These are phyloP conservation scores for Macropus fuliginosus DNA, from an alignment of 2,797 vertebrate genomes.

Conservation along the genomic window DNA sequence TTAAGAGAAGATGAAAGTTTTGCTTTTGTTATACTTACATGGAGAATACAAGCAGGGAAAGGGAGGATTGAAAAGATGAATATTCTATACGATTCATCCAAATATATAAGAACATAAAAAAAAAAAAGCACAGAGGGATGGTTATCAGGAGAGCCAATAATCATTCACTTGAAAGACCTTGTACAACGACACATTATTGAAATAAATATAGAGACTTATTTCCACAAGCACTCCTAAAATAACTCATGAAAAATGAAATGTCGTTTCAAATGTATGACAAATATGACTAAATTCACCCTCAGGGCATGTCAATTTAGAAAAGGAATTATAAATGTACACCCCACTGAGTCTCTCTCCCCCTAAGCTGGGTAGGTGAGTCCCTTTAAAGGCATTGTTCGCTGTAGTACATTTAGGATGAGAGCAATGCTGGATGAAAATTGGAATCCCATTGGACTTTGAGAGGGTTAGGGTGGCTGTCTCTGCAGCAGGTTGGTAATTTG, in stretches of 20 bases:
- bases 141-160: constrained; percentile 15
- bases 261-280: constrained; percentile 70
- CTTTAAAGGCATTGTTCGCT: constrained; percentile 43
- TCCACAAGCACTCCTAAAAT: constrained; percentile 74
- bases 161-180: constrained; percentile 34
- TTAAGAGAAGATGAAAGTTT: constrained; percentile 27
- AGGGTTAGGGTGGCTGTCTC: constrained; percentile 69
- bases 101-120: background rate
- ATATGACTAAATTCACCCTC: constrained; percentile 74
- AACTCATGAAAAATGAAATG: constrained; percentile 77
- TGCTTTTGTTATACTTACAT: constrained; percentile 9
- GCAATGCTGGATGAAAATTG: constrained; percentile 59
- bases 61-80: constrained; percentile 10
- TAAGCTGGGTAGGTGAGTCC: background rate
- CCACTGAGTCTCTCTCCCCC: constrained; percentile 40
- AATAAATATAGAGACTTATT: constrained; percentile 69
- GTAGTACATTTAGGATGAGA: constrained; percentile 48
- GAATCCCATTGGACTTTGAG: constrained; percentile 64
- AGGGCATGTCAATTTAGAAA: constrained; percentile 67
- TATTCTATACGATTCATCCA: constrained; percentile 28
- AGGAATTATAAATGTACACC: constrained; percentile 70
- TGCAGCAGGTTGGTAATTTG: constrained; percentile 83
- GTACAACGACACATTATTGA: constrained; percentile 49
- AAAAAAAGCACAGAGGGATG: background rate
- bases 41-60: constrained; percentile 26